A percentile compares a stretch with the other conserved stretches of the same genome.
phyloP scores from a whole-genome alignment of 2,113 vertebrate genomes.

The Mustelus asterias region DNA sequence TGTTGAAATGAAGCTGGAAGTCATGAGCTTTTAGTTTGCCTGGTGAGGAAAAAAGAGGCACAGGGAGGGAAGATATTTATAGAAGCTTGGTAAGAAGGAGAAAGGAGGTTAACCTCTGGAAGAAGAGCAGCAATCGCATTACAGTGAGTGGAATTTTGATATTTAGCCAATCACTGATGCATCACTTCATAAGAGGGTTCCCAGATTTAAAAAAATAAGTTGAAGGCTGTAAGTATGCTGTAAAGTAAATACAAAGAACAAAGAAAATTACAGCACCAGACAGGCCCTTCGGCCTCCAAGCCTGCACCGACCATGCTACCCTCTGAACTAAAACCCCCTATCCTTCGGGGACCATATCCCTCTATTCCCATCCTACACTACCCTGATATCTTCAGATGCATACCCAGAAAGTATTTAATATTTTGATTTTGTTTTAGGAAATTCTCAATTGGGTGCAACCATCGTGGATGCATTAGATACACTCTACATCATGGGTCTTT shows the following conservation, averaged over 20 bases:
- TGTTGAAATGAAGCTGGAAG: not conserved
- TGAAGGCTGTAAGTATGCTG: not conserved
- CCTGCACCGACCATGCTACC: too few relatives aligned
- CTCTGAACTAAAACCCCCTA: too few relatives aligned
- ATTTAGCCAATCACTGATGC: not conserved
- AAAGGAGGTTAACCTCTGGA: not conserved
- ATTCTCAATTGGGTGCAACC: slow-evolving; percentile 89
- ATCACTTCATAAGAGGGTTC: not conserved
- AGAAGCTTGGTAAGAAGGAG: not conserved
- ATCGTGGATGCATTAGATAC: slow-evolving; percentile 96
- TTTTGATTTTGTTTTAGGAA: slow-evolving; percentile 61
- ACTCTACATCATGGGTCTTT: slow-evolving; percentile 95
- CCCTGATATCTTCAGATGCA: not conserved
- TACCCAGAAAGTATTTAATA: not conserved
- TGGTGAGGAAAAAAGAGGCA: not conserved
- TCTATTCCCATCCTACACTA: too few relatives aligned
- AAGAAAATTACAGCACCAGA: too few relatives aligned
- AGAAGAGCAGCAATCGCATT: not conserved
- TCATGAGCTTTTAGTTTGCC: not conserved
- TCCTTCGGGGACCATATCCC: too few relatives aligned
- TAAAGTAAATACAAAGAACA: not conserved
- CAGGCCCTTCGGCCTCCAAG: too few relatives aligned
- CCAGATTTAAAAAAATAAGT: not conserved
- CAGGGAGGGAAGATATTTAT: not conserved
- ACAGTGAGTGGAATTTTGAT: not conserved